Conservation (phyloP, 2,888 invertebrate genomes). For the Cheilosia scutellata region DNA sequence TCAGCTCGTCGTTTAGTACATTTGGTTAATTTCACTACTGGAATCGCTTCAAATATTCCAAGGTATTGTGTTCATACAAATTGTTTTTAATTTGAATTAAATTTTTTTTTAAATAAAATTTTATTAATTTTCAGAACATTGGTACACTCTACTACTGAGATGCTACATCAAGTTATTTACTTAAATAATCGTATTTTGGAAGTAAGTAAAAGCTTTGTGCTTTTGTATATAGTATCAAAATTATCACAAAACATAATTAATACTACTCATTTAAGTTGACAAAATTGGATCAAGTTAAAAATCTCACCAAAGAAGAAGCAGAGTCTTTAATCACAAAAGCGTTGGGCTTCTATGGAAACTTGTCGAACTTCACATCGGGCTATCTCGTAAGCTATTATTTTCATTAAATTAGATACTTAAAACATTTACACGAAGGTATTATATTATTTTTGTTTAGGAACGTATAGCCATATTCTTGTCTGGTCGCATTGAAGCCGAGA, state of each 20-base stretch:
- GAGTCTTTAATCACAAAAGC: constrained; percentile 81
- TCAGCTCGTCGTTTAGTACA: constrained; percentile 91
- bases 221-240: not conserved
- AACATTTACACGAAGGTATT: not conserved
- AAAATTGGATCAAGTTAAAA: constrained; percentile 86
- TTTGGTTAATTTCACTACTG: constrained; percentile 89
- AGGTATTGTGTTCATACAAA: constrained; percentile 81
- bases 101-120: not conserved
- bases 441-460: constrained; percentile 84
- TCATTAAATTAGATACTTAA: not conserved
- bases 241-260: not conserved
- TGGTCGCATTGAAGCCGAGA: constrained; percentile 88
- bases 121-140: constrained; percentile 83
- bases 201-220: constrained; percentile 83
- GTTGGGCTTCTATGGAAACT: constrained; percentile 80
- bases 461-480: constrained; percentile 88
- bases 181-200: constrained; percentile 88
- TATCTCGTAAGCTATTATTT: constrained; percentile 79
- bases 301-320: constrained; percentile 85
- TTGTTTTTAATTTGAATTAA: not conserved
- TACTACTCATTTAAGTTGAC: constrained; percentile 84
- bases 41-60: constrained; percentile 86
- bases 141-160: constrained; percentile 85
- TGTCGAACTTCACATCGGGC: constrained; percentile 80
- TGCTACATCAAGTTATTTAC: constrained; percentile 86